Evolutionary conservation across 2,888 invertebrate genomes (phyloP), one percentile per base, ranked within the genome.

Genomic region (Cerastis rubricosa): DNA sequence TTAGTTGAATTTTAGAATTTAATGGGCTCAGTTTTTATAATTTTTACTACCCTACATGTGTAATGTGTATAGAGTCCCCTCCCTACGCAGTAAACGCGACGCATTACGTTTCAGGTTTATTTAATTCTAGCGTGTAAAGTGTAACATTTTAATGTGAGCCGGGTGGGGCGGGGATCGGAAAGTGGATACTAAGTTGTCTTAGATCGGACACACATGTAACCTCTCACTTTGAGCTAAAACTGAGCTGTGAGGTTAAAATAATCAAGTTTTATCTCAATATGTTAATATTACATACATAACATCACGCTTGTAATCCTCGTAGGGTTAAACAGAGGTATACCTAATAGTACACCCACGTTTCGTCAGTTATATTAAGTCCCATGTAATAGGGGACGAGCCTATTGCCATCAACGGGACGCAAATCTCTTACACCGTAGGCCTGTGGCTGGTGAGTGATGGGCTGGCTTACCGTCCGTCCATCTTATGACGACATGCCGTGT

Each of bases 71-170:
- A 19, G 25, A 12, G 57, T 76, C 43, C 61, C 67, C 2, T 29
- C 61, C 67, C 2, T 29, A 40, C 43, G 64, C 19, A 65, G 63
- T 64, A 59, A 76, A 68, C 29, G 49, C 14, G 47, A 71, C 14
- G 22, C 71, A 71, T 69, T 77, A 83, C 47, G 59, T 35, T 64
- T 49, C 35, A 59, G 35, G 22, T 84, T 59, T 49, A 51, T 63
- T 67, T 71, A 61, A 66, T 68, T 63, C 47, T 40, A 25, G 25
- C 7, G 40, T 49, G 51, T 47, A 59, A 64, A 49, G 61, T 61
- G 40, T 77, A 43, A 29, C 19, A 63, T 67, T 67, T 71, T 83
- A 77, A 80, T 64, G 77, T 76, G 76, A 71, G 57, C 70, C 11
- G 45, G 57, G 29, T 66, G 59, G 19, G 51, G 47, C 11, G 54